A percentile compares a stretch with the other conserved stretches of the same genome.
These are phyloP conservation scores for Theonella swinhoei DNA, from an alignment of 37 sponge, comb jelly and placozoan genomes.

Conservation along the genomic window DNA sequence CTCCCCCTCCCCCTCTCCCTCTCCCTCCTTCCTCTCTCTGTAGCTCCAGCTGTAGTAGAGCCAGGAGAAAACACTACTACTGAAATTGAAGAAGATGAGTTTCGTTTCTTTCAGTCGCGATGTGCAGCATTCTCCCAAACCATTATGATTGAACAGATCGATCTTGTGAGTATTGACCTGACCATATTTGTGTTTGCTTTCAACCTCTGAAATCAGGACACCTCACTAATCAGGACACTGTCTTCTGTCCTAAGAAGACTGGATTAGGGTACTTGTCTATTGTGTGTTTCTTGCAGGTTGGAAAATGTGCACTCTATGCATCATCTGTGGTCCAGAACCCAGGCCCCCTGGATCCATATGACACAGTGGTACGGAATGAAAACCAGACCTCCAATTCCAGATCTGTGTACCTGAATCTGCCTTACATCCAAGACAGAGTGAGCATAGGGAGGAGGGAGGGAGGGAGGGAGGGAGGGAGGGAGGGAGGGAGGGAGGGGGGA, in stretches of 20 bases:
- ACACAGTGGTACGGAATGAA: constrained; percentile 59
- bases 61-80: constrained; percentile 82
- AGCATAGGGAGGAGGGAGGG: not conserved
- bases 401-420: constrained; percentile 21
- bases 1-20: not conserved
- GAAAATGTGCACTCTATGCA: constrained; percentile 74
- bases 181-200: no score
- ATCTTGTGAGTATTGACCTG: constrained; percentile 33
- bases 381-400: constrained; percentile 6
- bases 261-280: no score
- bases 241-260: no score
- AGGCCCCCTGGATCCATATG: constrained; percentile 67
- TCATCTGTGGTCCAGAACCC: constrained; percentile 76
- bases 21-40: not conserved
- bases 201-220: no score
- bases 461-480: not conserved
- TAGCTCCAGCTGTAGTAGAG: constrained; percentile 78
- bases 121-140: constrained; percentile 72
- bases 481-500: not conserved
- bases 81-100: constrained; percentile 77
- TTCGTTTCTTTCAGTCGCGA: constrained; percentile 80
- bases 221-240: no score
- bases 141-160: constrained; percentile 85
- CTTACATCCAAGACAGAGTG: constrained; percentile 8
- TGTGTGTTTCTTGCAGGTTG: constrained; percentile 13